These are phyloP conservation scores for Riparia riparia DNA, from an alignment of 2,113 vertebrate species.

Conservation along the genomic window DNA sequence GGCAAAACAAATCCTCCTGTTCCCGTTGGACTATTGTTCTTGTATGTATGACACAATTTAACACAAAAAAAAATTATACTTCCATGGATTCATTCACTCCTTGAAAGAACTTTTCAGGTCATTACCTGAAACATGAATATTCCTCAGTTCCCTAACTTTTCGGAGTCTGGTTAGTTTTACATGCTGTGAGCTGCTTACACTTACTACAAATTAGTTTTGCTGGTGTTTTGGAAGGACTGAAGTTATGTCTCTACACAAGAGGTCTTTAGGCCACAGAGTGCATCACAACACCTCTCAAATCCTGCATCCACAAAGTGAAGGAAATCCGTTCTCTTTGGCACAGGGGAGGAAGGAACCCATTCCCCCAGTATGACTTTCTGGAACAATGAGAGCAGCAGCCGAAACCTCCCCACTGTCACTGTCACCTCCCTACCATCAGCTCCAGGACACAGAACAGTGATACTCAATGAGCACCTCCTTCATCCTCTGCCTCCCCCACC, in stretches of 20 bases:
- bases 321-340: neutral
- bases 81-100: neutral
- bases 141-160: neutral
- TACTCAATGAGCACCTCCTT: neutral
- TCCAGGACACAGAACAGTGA: accelerated
- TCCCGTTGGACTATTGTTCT: neutral
- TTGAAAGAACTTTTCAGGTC: neutral
- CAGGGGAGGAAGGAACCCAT: neutral
- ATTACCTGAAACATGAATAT: neutral
- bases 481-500: neutral
- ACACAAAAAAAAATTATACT: neutral
- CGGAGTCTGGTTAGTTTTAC: neutral
- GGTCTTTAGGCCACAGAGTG: neutral
- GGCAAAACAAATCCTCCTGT: neutral
- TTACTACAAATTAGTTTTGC: neutral
- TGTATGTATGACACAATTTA: neutral
- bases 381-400: neutral
- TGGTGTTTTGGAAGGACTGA: neutral
- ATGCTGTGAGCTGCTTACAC: neutral
- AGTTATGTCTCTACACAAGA: neutral
- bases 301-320: neutral
- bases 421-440: neutral
- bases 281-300: neutral
- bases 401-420: neutral
- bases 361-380: accelerated